phyloP scores from a whole-genome alignment of 2,888 invertebrate species.

The Parelbella ahira region DNA sequence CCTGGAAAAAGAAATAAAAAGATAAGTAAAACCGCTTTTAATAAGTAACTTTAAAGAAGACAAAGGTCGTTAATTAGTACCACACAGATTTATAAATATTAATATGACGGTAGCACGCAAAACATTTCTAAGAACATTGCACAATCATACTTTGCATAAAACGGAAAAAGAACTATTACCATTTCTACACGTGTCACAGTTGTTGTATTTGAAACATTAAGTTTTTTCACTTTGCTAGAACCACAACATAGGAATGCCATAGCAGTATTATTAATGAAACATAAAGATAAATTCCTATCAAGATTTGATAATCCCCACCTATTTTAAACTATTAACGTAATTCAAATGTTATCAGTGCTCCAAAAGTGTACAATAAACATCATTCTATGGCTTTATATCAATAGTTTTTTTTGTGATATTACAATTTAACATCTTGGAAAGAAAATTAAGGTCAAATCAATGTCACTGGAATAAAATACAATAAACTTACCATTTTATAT shows the following conservation, averaged over 20 bases:
- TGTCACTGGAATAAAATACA: conserved; percentile 51
- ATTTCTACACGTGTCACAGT: conserved; percentile 37
- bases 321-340: conserved; percentile 16
- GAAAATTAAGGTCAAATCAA: conserved; percentile 63
- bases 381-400: not conserved
- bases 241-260: conserved; percentile 48
- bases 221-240: conserved; percentile 32
- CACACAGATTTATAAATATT: too few relatives aligned
- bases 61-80: too few relatives aligned
- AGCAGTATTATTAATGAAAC: conserved; percentile 13
- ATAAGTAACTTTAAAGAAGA: too few relatives aligned
- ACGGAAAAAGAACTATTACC: conserved; percentile 34
- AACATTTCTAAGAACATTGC: too few relatives aligned
- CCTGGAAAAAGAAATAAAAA: conserved; percentile 75
- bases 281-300: conserved; percentile 19
- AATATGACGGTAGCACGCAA: too few relatives aligned
- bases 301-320: conserved; percentile 26
- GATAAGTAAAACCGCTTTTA: too few relatives aligned
- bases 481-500: conserved; percentile 55
- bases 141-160: not conserved
- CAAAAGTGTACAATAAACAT: not conserved
- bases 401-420: too few relatives aligned
- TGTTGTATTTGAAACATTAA: conserved; percentile 30
- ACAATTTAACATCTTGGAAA: too few relatives aligned
- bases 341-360: conserved; percentile 1